Conservation (phyloP, 2,113 vertebrate genomes). For the Puntigrus tetrazona region DNA sequence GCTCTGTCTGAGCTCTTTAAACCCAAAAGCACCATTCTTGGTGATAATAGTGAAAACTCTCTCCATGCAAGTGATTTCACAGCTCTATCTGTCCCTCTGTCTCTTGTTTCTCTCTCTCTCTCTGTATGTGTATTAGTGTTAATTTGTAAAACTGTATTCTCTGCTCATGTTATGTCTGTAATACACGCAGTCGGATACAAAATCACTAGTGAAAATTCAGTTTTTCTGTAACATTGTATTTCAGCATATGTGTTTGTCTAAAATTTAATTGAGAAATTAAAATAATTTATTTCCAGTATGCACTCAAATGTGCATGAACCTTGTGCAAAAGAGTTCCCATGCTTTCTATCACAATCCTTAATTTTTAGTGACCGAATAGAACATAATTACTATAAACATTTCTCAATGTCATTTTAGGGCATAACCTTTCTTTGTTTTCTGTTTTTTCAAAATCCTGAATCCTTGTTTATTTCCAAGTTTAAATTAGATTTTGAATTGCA, state of each 20-base stretch:
- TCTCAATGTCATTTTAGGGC: background rate
- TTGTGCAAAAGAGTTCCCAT: background rate
- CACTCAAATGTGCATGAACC: background rate
- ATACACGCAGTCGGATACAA: background rate
- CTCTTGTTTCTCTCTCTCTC: background rate
- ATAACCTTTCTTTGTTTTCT: background rate
- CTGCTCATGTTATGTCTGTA: background rate
- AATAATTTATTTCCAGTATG: background rate
- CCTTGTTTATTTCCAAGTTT: background rate
- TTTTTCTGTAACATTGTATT: background rate
- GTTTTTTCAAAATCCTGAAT: background rate
- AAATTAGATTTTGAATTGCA: slow-evolving; percentile 47
- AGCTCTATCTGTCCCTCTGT: slow-evolving; percentile 16
- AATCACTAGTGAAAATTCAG: background rate
- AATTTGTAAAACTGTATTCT: slow-evolving; percentile 1
- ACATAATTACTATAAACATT: background rate
- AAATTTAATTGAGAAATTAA: background rate
- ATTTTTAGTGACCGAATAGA: background rate
- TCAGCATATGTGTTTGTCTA: background rate
- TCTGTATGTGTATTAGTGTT: background rate
- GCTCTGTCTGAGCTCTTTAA: slow-evolving; percentile 42
- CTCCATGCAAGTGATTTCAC: slow-evolving; percentile 40
- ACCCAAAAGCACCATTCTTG: slow-evolving; percentile 40
- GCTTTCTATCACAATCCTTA: background rate
- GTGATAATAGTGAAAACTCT: slow-evolving; percentile 36